Conservation (phyloP, 1,140 invertebrate genomes). For the Drosophila nebulosa region DNA sequence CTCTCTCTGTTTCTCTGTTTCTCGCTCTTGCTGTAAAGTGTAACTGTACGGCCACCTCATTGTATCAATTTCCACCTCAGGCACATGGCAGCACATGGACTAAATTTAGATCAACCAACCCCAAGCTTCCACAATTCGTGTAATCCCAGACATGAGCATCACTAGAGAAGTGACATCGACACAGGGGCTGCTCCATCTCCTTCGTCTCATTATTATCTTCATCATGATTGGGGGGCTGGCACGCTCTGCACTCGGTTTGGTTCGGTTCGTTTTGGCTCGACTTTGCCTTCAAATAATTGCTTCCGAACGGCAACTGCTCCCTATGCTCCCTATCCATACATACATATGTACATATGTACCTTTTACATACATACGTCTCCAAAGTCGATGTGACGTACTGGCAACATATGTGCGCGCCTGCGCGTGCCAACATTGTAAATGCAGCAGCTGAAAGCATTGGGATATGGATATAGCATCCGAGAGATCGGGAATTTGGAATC, state of each 20-base stretch:
- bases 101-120: constrained; percentile 46
- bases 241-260: constrained; percentile 31
- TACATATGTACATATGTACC: too few species aligned
- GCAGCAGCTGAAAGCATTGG: constrained; percentile 29
- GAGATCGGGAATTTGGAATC: too few species aligned
- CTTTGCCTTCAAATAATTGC: constrained; percentile 76
- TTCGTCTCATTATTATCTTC: constrained; percentile 28
- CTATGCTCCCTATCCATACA: not conserved
- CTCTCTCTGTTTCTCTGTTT: too few species aligned
- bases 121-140: constrained; percentile 20
- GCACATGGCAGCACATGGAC: constrained; percentile 17
- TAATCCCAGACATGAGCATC: constrained; percentile 33
- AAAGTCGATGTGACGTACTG: constrained; percentile 35
- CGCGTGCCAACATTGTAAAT: constrained; percentile 74
- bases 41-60: constrained; percentile 33
- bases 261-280: constrained; percentile 27
- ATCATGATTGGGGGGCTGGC: constrained; percentile 26
- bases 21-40: not conserved
- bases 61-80: constrained; percentile 52
- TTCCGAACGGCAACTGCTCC: constrained; percentile 76
- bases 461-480: constrained; percentile 5
- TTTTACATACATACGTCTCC: too few species aligned
- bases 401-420: constrained; percentile 75
- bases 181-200: constrained; percentile 43
- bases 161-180: not conserved